Conservation (phyloP, 2,113 vertebrate species). For the Calidris pugnax region DNA sequence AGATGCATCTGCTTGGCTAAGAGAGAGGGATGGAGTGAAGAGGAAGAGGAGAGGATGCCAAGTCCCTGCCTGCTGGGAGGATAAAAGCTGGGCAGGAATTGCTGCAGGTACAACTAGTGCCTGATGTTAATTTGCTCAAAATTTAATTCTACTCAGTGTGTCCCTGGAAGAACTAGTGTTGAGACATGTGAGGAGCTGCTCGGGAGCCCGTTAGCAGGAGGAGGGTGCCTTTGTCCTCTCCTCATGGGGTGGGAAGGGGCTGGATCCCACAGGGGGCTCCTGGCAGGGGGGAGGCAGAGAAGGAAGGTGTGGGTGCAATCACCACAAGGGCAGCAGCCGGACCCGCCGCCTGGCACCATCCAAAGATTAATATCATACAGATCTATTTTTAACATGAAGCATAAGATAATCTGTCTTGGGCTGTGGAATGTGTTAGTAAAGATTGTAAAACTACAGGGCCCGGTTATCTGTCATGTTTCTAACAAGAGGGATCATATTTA, state of each 20-base stretch:
- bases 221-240: background rate
- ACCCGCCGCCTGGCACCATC: background rate
- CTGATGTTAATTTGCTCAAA: background rate
- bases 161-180: background rate
- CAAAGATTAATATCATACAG: background rate
- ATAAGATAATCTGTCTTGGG: background rate
- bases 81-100: background rate
- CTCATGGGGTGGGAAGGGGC: background rate
- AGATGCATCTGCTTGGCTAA: background rate
- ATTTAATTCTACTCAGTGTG: background rate
- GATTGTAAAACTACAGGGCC: background rate
- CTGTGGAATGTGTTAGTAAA: background rate
- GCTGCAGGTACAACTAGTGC: background rate
- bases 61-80: background rate
- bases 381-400: background rate
- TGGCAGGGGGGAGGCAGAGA: background rate
- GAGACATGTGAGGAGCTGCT: background rate
- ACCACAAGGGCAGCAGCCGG: background rate
- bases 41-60: background rate
- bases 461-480: background rate
- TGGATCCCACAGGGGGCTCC: background rate
- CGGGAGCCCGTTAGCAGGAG: background rate
- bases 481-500: background rate
- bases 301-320: background rate
- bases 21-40: background rate